Evolutionary conservation across 2,113 vertebrate genomes (phyloP), one percentile per base, ranked within the genome.

Genomic region (Bubo bubo): DNA sequence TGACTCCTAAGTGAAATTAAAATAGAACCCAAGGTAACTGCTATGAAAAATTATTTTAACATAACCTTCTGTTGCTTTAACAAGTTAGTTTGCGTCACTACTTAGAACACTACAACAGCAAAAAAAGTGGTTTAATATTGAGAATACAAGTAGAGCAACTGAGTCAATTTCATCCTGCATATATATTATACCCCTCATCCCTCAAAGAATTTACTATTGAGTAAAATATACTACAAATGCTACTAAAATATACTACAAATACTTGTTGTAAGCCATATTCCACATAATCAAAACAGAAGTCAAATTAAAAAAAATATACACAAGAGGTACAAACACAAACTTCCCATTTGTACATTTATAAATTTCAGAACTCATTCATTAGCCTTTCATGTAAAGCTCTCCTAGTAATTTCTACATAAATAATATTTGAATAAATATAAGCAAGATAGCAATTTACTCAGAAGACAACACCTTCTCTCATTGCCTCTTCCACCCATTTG

Each of bases 1-100:
- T 99, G 95, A 98, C 98, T 97, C 99, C 99, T 99, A 86, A 86
- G 70, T 53, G 90, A 94, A 96, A 88, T 49, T 35, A 93, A 91
- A 96, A 97, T 15, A 95, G 17, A 96, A 91, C 17, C 7, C 58
- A 81, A 41, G 19, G 28, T 79, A 83, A 93, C 34, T 80, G 20
- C 34, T 70, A 56, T 66, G 53, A 53, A 71, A 93, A 92, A 92
- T 67, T 0, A 84, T 63, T 80, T 90, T 72, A 85, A 49, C 43
- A 89, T 59, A 30, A 87, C 6, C 8, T 91, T 47, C 52, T 60
- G 22, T 55, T 81, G 41, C 56, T 83, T 76, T 80, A 95, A 49
- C 12, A 88, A 66, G 77, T 87, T 21, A 72, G 37, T 73, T 92
- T 82, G 41, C 37, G 87, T 88, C 52, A 64, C 14, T 68, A 80